Percentiles rank a stretch among this genome's conserved stretches.
phyloP scores from a whole-genome alignment of 2,797 vertebrate genomes.

The Sebastes taczanowskii region DNA sequence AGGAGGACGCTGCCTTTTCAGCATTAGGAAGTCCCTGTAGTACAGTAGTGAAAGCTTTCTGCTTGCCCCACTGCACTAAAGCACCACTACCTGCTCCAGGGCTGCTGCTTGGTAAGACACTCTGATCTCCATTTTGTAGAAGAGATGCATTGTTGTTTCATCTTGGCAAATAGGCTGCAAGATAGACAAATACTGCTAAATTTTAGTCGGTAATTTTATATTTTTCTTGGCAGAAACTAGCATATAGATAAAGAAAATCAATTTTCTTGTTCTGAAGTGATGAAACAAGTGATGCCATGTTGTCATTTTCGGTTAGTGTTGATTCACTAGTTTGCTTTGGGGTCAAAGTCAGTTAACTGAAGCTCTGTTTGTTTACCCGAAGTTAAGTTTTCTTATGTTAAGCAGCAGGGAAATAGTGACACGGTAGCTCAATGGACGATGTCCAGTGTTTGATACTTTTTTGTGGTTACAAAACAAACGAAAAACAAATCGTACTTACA shows the following conservation, averaged over 20 bases:
- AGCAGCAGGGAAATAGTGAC: neutral
- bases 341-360: neutral
- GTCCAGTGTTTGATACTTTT: neutral
- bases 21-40: neutral
- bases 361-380: neutral
- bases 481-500: neutral
- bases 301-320: neutral
- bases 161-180: neutral
- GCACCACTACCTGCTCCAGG: neutral
- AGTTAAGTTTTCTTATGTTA: neutral
- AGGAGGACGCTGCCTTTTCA: neutral
- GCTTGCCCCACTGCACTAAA: neutral
- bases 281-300: neutral
- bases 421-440: neutral
- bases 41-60: conserved; percentile 1
- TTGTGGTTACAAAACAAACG: neutral
- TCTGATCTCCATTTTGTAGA: neutral
- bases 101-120: neutral
- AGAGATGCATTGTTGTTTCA: neutral
- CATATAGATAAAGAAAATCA: neutral
- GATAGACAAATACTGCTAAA: neutral
- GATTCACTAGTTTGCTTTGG: neutral
- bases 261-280: neutral
- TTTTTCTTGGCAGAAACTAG: neutral
- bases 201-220: neutral